Percentiles rank a stretch among this genome's conserved stretches.
Evolutionary conservation across 2,888 invertebrate genomes (phyloP).

Genomic region (Chouioia cunea): DNA sequence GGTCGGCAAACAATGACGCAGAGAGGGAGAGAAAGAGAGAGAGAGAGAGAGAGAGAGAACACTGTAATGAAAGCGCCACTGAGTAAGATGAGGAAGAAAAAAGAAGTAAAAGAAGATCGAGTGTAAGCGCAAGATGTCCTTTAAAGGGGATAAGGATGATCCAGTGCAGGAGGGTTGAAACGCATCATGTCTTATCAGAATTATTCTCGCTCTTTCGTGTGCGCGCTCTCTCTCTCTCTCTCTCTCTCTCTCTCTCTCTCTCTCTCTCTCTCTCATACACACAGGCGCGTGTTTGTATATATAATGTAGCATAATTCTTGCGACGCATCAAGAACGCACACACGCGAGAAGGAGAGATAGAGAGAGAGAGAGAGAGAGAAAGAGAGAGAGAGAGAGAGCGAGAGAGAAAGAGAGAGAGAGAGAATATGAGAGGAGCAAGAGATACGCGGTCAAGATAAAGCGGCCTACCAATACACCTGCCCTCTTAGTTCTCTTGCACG

Average conservation of each 20-base stretch:
- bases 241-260: too few species aligned
- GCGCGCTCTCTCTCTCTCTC: too few species aligned
- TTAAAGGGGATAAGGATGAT: too few species aligned
- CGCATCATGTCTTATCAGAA: slow-evolving; percentile 48
- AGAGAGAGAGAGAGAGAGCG: slow-evolving; percentile 5
- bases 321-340: too few species aligned
- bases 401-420: slow-evolving; percentile 16
- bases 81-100: background rate
- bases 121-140: slow-evolving; percentile 28
- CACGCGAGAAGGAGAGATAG: slow-evolving; percentile 1
- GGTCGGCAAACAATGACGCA: slow-evolving; percentile 43
- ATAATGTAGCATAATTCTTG: slow-evolving; percentile 8
- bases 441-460: slow-evolving; percentile 48
- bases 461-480: slow-evolving; percentile 55
- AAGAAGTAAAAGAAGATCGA: background rate
- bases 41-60: background rate
- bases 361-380: slow-evolving; percentile 7
- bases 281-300: background rate
- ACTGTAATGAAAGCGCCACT: background rate
- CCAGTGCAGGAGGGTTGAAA: slow-evolving; percentile 32
- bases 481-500: slow-evolving; percentile 22
- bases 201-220: slow-evolving; percentile 39
- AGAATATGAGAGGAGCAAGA: slow-evolving; percentile 26
- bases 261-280: too few species aligned
- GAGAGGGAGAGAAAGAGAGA: background rate